Percentiles rank a stretch among this genome's conserved stretches.
These are phyloP conservation scores for Neosilurus mollespiculum DNA, from an alignment of 2,797 vertebrate genomes.

Conservation along the genomic window DNA sequence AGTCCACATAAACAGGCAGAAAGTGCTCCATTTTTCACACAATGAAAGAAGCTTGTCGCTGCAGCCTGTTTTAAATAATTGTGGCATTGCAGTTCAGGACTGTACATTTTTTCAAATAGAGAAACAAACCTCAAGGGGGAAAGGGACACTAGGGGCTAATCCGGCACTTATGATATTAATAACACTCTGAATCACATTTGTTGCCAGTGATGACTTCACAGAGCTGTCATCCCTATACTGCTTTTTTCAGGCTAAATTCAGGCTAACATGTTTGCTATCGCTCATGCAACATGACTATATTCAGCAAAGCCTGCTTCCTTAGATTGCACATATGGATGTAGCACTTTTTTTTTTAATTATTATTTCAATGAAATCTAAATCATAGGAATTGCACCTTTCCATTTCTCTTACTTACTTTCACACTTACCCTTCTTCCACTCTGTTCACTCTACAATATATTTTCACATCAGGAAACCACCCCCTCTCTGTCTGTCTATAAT, in stretches of 20 bases:
- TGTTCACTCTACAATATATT: not conserved
- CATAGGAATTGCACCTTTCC: not conserved
- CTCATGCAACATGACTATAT: constrained; percentile 42
- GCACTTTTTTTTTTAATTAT: not conserved
- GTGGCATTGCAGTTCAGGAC: not conserved
- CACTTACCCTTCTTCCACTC: not conserved
- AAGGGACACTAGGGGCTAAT: constrained; percentile 40
- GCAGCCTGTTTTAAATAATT: constrained; percentile 25
- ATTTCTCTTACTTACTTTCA: not conserved
- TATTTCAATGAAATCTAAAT: constrained; percentile 19
- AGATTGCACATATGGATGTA: constrained; percentile 8
- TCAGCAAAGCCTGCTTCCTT: constrained; percentile 35
- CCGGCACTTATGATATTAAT: constrained; percentile 57
- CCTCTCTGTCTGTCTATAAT: not conserved
- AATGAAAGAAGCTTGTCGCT: constrained; percentile 11
- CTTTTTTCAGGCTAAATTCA: constrained; percentile 49
- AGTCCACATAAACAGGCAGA: constrained; percentile 34
- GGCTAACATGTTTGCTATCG: constrained; percentile 45
- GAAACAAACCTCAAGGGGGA: constrained; percentile 1
- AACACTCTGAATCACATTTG: constrained; percentile 45
- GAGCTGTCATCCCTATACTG: constrained; percentile 41
- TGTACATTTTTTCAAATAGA: not conserved
- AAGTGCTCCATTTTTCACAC: constrained; percentile 37
- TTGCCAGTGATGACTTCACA: constrained; percentile 34
- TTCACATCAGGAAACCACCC: not conserved